Evolutionary conservation across 2,888 invertebrate genomes (phyloP).

Genomic region (Acleris sparsana): DNA sequence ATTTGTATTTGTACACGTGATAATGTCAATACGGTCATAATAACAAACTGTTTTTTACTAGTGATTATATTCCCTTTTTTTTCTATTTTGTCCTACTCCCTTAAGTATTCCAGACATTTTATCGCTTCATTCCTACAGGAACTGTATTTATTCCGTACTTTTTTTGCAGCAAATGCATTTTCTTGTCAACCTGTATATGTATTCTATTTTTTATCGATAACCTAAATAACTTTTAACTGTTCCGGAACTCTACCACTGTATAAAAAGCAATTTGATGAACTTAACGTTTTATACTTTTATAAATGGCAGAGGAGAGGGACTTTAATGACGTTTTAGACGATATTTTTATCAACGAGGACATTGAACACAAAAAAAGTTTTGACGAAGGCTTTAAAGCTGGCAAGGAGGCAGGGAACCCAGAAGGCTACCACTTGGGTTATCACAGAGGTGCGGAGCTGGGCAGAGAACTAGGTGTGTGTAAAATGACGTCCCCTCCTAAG

Average conservation of each 20-base stretch:
- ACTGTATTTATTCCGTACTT: no score
- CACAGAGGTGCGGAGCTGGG: slow-evolving; percentile 90
- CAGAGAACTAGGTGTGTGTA: slow-evolving; percentile 83
- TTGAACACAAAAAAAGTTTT: slow-evolving; percentile 85
- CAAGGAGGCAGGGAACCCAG: slow-evolving; percentile 83
- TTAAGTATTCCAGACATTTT: no score
- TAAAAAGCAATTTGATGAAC: background rate
- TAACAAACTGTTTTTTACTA: no score
- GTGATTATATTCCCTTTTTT: no score
- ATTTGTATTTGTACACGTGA: no score
- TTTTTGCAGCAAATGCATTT: no score
- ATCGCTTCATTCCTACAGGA: no score
- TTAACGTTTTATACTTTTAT: slow-evolving; percentile 30
- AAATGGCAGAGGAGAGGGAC: slow-evolving; percentile 83
- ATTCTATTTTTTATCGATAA: background rate
- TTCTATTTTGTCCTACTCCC: no score
- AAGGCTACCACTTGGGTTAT: slow-evolving; percentile 90
- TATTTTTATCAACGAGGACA: slow-evolving; percentile 88
- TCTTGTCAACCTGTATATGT: no score
- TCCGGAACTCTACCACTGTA: background rate
- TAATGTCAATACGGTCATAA: no score
- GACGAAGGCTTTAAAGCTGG: slow-evolving; percentile 87
- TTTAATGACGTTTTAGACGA: slow-evolving; percentile 90
- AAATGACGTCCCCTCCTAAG: background rate
- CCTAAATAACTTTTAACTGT: background rate